Evolutionary conservation across 37 sponge, comb jelly and placozoan genomes (phyloP).

Genomic region (Oopsacas minuta): DNA sequence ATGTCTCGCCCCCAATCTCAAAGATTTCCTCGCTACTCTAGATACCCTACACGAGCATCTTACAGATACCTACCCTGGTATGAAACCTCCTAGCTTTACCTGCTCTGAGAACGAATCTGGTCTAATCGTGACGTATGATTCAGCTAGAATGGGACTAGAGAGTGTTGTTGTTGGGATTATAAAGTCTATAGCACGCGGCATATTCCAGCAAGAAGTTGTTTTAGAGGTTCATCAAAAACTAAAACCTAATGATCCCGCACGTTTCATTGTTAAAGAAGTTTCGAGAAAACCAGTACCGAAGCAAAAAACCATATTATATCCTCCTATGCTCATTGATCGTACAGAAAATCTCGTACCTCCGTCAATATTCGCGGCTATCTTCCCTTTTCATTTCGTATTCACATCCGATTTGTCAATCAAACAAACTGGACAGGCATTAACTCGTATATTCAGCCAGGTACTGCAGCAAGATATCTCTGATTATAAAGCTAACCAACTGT

Average conservation of each 20-base stretch:
- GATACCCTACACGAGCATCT: constrained; percentile 87
- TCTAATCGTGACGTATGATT: constrained; percentile 66
- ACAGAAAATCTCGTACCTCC: background rate
- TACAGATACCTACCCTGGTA: constrained; percentile 66
- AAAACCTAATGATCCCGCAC: background rate
- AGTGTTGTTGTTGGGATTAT: constrained; percentile 67
- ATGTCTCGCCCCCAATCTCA: constrained; percentile 52
- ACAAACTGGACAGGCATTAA: constrained; percentile 42
- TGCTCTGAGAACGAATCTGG: constrained; percentile 44
- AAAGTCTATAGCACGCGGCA: constrained; percentile 58
- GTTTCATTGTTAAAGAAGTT: background rate
- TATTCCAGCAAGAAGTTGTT: constrained; percentile 44
- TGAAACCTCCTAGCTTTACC: constrained; percentile 78
- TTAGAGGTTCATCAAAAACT: constrained; percentile 30
- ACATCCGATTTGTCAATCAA: constrained; percentile 29
- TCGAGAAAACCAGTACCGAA: background rate
- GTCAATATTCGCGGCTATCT: constrained; percentile 10
- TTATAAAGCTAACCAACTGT: background rate
- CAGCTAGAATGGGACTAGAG: constrained; percentile 45
- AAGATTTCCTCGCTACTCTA: constrained; percentile 71
- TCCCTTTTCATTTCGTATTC: constrained; percentile 75
- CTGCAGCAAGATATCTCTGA: background rate
- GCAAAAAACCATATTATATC: background rate
- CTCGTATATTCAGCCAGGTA: constrained; percentile 32
- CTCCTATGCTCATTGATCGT: background rate